Conservation (phyloP, 1,140 invertebrate species). For the Drosophila elegans region DNA sequence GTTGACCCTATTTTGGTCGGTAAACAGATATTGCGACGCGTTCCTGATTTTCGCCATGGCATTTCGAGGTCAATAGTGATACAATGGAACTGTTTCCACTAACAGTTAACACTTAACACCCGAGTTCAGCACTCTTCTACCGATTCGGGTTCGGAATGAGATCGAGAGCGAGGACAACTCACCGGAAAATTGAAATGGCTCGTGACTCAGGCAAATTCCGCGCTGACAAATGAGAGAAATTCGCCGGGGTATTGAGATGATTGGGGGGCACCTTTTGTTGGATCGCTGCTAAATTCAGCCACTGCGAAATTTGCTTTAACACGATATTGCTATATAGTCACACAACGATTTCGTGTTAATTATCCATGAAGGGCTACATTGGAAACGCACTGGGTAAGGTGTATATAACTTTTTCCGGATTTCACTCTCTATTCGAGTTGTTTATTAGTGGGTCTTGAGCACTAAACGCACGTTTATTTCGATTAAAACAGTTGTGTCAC, state of each 20-base stretch:
- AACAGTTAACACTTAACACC: constrained; percentile 33
- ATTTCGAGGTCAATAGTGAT: constrained; percentile 43
- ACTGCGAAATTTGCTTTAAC: constrained; percentile 57
- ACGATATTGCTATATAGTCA: constrained; percentile 77
- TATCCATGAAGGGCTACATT: constrained; percentile 79
- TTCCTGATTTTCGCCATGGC: constrained; percentile 37
- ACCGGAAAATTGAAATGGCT: constrained; percentile 71
- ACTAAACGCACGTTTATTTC: constrained; percentile 7
- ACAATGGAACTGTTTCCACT: constrained; percentile 23
- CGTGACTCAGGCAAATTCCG: constrained; percentile 62
- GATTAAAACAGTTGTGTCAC: constrained; percentile 10
- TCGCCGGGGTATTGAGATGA: constrained; percentile 19
- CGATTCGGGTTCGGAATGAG: constrained; percentile 14
- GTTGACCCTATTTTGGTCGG: constrained; percentile 49
- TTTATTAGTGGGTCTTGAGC: constrained; percentile 1
- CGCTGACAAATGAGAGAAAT: constrained; percentile 38
- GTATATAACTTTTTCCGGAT: constrained; percentile 27
- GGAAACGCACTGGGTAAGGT: constrained; percentile 53
- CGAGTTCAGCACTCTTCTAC: constrained; percentile 16
- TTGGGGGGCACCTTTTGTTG: constrained; percentile 27
- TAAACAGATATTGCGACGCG: constrained; percentile 47
- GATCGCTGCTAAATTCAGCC: constrained; percentile 41
- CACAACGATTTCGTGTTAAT: constrained; percentile 78
- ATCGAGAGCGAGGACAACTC: constrained; percentile 50
- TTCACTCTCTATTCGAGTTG: constrained; percentile 13